Base-by-base conservation (phyloP, 2,113 vertebrate species). In the Nannospalax galili region DNA sequence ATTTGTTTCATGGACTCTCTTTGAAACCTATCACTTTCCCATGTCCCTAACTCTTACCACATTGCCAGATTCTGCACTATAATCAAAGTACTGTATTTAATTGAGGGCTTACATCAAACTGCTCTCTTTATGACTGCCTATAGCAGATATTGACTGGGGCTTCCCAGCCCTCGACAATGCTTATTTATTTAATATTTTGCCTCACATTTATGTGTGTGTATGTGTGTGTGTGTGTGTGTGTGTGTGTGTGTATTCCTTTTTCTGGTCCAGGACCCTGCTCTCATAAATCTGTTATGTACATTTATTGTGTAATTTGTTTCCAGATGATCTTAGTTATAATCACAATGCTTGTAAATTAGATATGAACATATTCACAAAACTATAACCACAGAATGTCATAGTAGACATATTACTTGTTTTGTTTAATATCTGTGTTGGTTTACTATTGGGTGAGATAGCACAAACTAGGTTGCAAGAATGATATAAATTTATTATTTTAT, bases 341-440 rank as follows among this genome's bases (percentile, higher is more conserved):
- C 52, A 48, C 11, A 67, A 9, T 48, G 17, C 67, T 87, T 82
- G 9, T 52, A 74, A 11, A n/a, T 74, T 42, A 81, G 3, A 37
- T 72, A 52, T 70, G 28, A 58, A 19, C 1, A 3, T 1, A 24
- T 74, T 1, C 4, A 45, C 15, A 7, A 5, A 28, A 6, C 6
- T 52, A 6, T 52, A 65, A 79, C 35, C 3, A 22, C 1, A 12
- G 10, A 67, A 30, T 79, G n/a, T n/a, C 1, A 15, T 11, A 4
- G 28, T 2, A 17, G 20, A 28, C 16, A 81, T 73, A 60, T 78
- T 32, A 48, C 30, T 40, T 73, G 45, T 72, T 2, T 67, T n/a
- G 3, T 4, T 1, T 3, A 35, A 30, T 60, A 30, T 67, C 30
- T 56, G 0, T 7, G 1, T 84, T 32, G 0, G 0, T 16, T 69